Evolutionary conservation across 2,888 invertebrate genomes (phyloP).

Genomic region (Apodemia mormo): DNA sequence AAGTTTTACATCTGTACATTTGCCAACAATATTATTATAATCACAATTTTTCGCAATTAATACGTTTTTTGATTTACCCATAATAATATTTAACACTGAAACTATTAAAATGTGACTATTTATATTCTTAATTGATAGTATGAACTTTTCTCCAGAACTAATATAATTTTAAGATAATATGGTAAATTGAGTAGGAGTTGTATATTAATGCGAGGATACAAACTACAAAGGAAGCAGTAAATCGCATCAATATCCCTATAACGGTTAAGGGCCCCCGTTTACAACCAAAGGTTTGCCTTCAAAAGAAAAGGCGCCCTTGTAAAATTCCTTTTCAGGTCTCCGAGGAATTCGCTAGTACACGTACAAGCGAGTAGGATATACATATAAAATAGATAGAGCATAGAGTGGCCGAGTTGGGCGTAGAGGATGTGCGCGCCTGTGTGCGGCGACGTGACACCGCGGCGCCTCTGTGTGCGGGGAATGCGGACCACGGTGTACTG

Average conservation of each 20-base stretch:
- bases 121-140: background rate
- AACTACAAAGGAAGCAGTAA: constrained; percentile 35
- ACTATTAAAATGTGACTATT: background rate
- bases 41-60: no score
- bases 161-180: constrained; percentile 10
- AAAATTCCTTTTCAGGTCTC: constrained; percentile 76
- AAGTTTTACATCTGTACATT: no score
- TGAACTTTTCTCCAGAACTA: background rate
- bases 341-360: constrained; percentile 60
- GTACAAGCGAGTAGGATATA: constrained; percentile 53
- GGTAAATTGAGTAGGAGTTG: background rate
- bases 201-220: constrained; percentile 1
- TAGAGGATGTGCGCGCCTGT: constrained; percentile 46
- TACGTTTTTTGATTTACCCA: no score
- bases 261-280: constrained; percentile 59
- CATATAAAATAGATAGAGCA: constrained; percentile 49
- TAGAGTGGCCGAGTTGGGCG: constrained; percentile 54
- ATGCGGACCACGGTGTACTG: constrained; percentile 47
- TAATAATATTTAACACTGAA: no score
- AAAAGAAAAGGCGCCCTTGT: constrained; percentile 73
- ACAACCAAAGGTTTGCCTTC: constrained; percentile 63
- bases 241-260: constrained; percentile 54
- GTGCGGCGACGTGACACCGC: constrained; percentile 57
- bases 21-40: no score
- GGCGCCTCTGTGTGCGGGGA: constrained; percentile 51